Base-by-base conservation (phyloP, 2,113 vertebrate genomes). In the Podiceps cristatus region DNA sequence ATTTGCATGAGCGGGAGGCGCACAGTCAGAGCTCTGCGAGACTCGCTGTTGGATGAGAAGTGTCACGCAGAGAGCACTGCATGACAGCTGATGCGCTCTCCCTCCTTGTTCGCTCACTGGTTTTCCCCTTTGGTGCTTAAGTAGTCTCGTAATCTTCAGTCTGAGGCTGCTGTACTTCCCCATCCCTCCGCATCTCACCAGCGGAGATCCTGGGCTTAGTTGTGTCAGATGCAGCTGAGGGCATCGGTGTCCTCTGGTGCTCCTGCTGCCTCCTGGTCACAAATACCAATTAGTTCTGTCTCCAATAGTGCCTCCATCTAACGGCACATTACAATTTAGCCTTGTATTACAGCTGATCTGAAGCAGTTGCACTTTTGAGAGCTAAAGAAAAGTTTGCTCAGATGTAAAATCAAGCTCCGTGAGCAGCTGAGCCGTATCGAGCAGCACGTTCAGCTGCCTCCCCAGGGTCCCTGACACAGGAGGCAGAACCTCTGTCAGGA, bases 171-270 rank as follows among this genome's bases (percentile, higher is more conserved):
- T 81, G 37, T 83, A 2, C 40, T 53, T 72, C 13, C 22, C 28
- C 40, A 23, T 83, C 60, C 23, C 23, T 84, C 12, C 4, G 3
- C 28, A 53, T 52, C 24, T 80, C 18, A 25, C 11, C 42, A 49
- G 7, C 2, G 12, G 66, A 75, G 42, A 76, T 74, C 19, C 35
- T 60, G 33, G 35, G 5, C 29, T 84, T 78, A 12, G 18, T 68
- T 6, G 5, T 19, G 44, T 53, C 0, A 0, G 23, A 10, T 58
- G 19, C 40, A 86, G 1, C 28, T 17, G 27, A 60, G 40, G 33
- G 17, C 62, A 72, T 55, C 27, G 3, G 27, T 44, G 45, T 63
- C 15, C 0, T 66, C 24, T 58, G 27, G 37, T 76, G 66, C 40
- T 86, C 42, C 52, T 73, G 28, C 67, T 77, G 20, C 44, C 24